Percentiles rank a stretch among this genome's conserved stretches.
Conservation (phyloP, 2,888 invertebrate genomes). For the Phortica magna region DNA sequence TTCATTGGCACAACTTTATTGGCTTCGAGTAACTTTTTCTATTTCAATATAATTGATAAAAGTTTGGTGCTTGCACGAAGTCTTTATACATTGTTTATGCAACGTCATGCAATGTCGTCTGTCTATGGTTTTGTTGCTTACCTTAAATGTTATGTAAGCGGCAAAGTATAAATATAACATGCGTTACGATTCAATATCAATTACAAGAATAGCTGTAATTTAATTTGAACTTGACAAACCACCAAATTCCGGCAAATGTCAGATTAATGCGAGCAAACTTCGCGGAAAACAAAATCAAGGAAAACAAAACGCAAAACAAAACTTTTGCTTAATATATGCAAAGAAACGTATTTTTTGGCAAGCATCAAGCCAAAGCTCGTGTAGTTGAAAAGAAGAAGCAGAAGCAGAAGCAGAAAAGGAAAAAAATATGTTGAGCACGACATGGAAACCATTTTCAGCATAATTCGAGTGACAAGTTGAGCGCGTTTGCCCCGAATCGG, state of each 20-base stretch:
- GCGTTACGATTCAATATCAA: not conserved
- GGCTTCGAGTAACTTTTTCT: too few relatives aligned
- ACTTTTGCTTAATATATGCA: slow-evolving; percentile 8
- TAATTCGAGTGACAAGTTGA: slow-evolving; percentile 19
- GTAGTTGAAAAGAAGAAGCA: not conserved
- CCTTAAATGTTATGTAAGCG: too few relatives aligned
- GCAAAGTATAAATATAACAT: not conserved
- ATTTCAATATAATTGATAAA: too few relatives aligned
- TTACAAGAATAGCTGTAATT: slow-evolving; percentile 7
- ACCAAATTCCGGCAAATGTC: not conserved
- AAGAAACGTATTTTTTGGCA: slow-evolving; percentile 16
- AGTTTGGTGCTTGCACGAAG: too few relatives aligned
- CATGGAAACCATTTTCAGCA: slow-evolving; percentile 17
- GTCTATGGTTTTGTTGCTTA: too few relatives aligned
- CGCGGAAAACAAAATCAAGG: slow-evolving; percentile 7
- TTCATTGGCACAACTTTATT: too few relatives aligned
- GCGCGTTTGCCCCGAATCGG: not conserved
- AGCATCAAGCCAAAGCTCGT: not conserved
- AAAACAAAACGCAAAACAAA: not conserved
- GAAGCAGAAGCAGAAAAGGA: not conserved
- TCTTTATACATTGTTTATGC: too few relatives aligned
- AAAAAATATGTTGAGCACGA: not conserved
- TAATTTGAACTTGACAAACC: slow-evolving; percentile 4
- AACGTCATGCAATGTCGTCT: too few relatives aligned
- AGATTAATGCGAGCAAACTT: slow-evolving; percentile 6